Evolutionary conservation across 2,113 vertebrate genomes (phyloP), one percentile per base, ranked within the genome.

Genomic region (Zeus faber): DNA sequence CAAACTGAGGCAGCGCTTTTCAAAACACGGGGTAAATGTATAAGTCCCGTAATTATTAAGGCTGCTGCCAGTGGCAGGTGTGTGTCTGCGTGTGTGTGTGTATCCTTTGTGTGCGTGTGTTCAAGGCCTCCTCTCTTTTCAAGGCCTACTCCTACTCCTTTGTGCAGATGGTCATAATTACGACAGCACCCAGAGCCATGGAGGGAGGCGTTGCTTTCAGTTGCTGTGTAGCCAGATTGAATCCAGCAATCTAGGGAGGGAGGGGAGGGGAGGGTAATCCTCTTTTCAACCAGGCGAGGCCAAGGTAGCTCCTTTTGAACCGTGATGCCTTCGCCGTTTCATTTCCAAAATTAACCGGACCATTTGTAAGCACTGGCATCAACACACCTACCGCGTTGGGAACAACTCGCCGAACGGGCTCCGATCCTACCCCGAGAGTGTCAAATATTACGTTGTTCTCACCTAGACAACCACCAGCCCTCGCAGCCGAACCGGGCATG

Each of bases 141-240:
- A 26, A 58, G 67, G 57, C n/a, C 56, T 2, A 60, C 58, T 71
- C 33, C 4, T 35, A 57, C 23, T 13, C 39, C 57, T 59, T 21
- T 52, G 43, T 78, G 72, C 83, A 88, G 85, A 82, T 86, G 80
- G 82, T 65, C 77, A 79, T 58, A 71, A 80, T 77, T 73, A 78
- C 44, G 50, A 43, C 21, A 57, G 35, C 58, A 66, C 33, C 46
- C 55, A 72, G 49, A 69, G 56, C 55, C 67, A 54, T 24, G 23
- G 18, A 1, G 5, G 27, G 24, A 48, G 33, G 27, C 18, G 62
- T 59, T 51, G 21, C 62, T 61, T 54, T 35, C 65, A 70, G 40
- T 23, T 7, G 26, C 54, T 17, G 21, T 0, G 4, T 20, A 27
- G 55, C 31, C 67, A 74, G 53, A 80, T 56, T 62, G 58, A 74